These are phyloP conservation scores for Polypterus bichir DNA, from an alignment of 2,113 vertebrate genomes.

Conservation along the genomic window DNA sequence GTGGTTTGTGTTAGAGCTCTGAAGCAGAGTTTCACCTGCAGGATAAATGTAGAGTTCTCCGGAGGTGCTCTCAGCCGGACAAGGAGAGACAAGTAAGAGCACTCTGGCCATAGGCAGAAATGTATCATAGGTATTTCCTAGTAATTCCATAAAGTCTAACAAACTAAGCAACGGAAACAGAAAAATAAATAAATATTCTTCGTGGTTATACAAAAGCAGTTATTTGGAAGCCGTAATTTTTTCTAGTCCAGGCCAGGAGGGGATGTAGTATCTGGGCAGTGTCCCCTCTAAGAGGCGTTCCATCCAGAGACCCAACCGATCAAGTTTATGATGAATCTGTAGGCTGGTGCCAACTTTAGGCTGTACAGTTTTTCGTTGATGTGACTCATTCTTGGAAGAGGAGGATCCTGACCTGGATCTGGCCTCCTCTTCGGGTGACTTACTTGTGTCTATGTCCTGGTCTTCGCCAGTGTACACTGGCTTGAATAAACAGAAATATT, in stretches of 20 bases:
- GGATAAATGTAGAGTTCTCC: no score
- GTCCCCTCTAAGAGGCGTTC: conserved; percentile 87
- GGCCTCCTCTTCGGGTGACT: conserved; percentile 40
- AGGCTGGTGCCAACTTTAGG: conserved; percentile 56
- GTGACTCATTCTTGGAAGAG: conserved; percentile 34
- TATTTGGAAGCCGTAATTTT: conserved; percentile 51
- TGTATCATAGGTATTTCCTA: no score
- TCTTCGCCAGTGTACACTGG: conserved; percentile 71
- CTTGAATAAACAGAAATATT: conserved; percentile 92
- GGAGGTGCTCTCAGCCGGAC: no score
- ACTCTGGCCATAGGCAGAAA: no score
- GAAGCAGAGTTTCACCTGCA: no score
- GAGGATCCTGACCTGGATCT: conserved; percentile 36
- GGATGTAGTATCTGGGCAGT: conserved; percentile 82
- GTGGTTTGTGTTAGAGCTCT: no score
- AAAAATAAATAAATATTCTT: no score
- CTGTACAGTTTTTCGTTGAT: conserved; percentile 35
- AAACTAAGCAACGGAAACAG: no score
- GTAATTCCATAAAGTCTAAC: no score
- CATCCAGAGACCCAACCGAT: conserved; percentile 89
- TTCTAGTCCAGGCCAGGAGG: conserved; percentile 79
- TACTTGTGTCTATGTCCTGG: conserved; percentile 36
- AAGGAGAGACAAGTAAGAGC: no score
- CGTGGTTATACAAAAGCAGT: not conserved
- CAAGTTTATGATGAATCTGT: conserved; percentile 76